Conservation (phyloP, 2,888 invertebrate species). For the Polydrusus pterygomalis region DNA sequence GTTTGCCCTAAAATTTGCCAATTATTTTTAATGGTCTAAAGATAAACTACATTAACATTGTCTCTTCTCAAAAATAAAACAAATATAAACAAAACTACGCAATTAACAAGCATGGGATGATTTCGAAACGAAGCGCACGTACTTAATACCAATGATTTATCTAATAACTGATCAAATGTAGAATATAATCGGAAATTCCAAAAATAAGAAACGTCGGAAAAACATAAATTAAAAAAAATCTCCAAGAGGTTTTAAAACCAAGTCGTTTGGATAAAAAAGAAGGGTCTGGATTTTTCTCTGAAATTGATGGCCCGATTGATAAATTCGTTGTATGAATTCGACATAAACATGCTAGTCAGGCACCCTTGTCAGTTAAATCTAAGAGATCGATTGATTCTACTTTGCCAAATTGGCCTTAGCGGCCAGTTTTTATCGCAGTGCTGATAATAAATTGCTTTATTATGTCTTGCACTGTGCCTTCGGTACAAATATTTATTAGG, state of each 20-base stretch:
- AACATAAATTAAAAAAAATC: slow-evolving; percentile 4
- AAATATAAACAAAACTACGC: too few relatives aligned
- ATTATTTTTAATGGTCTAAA: too few relatives aligned
- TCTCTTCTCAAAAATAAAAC: too few relatives aligned
- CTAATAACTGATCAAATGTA: background rate
- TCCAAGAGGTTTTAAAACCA: background rate
- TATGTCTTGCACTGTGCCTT: slow-evolving; percentile 25
- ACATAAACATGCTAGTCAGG: slow-evolving; percentile 56
- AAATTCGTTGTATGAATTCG: slow-evolving; percentile 54
- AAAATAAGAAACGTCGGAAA: background rate
- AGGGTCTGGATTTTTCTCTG: slow-evolving; percentile 42
- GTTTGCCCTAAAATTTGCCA: too few relatives aligned
- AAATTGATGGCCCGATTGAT: slow-evolving; percentile 53
- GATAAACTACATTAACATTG: too few relatives aligned
- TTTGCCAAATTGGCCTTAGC: slow-evolving; percentile 47
- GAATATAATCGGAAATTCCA: background rate
- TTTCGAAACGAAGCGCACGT: too few relatives aligned
- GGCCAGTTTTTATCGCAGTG: slow-evolving; percentile 39
- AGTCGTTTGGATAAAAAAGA: slow-evolving; percentile 43
- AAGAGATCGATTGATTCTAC: slow-evolving; percentile 44
- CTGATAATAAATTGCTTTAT: slow-evolving; percentile 35
- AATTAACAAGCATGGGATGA: too few relatives aligned
- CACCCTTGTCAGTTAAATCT: slow-evolving; percentile 48
- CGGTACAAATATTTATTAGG: slow-evolving; percentile 2
- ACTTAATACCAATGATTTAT: background rate